Evolutionary conservation across 2,113 vertebrate genomes (phyloP), one percentile per base, ranked within the genome.

Genomic region (Scomber scombrus): DNA sequence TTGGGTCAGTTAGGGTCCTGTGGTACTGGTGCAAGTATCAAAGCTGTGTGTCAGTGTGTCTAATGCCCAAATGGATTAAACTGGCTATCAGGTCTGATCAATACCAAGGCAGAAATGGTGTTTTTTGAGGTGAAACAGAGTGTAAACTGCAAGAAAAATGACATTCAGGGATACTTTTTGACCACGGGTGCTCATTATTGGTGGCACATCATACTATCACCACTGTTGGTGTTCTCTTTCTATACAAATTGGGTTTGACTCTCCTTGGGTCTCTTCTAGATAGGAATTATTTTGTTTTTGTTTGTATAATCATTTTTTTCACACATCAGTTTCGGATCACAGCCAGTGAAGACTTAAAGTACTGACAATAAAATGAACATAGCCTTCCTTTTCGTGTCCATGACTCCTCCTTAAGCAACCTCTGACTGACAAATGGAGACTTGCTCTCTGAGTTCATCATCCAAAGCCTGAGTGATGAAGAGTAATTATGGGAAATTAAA

Each of bases 401-500:
- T 40, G 49, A 31, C 16, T 65, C 18, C 46, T 69, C 34, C 6
- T 57, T 75, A 4, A 16, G 23, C 15, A 58, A 72, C 83, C 45
- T 62, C 23, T 68, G 61, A 75, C 58, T 62, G 55, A 75, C n/a
- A 50, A 23, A 6, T 34, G 60, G 65, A 75, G 58, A 74, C 54
- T 56, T 49, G 82, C 54, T 61, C 66, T 71, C 71, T 65, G 31
- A 82, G 66, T 78, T 70, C 66, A 74, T 78, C 56, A 73, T 78
- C 65, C 16, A 57, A 29, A 45, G 51, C 47, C 75, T 74, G 31
- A 60, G 19, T 68, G 67, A 84, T 62, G 40, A 70, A 72, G 55
- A 78, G 18, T 18, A 65, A 71, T 71, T 70, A 31, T 46, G 29
- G 12, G 34, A 64, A 64, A 77, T 57, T 64, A 45, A 64, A 60